phyloP scores from a whole-genome alignment of 2,113 vertebrate species.

The Paradoxurus hermaphroditus region DNA sequence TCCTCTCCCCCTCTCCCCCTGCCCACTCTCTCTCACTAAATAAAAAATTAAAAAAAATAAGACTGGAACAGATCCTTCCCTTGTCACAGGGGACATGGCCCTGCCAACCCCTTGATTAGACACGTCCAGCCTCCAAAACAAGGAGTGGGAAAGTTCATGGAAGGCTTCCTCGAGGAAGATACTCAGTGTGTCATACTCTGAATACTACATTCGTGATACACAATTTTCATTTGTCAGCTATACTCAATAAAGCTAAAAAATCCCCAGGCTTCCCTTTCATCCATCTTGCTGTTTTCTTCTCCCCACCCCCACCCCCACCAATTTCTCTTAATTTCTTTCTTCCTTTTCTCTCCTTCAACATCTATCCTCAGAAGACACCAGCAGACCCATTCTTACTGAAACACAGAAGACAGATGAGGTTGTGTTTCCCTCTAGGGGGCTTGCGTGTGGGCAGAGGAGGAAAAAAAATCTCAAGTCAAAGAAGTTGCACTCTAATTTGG shows the following conservation, averaged over 20 bases:
- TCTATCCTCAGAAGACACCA: not conserved
- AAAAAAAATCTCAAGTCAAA: not conserved
- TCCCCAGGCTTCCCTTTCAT: not conserved
- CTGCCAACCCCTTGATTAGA: not conserved
- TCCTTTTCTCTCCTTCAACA: not conserved
- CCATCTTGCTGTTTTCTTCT: not conserved
- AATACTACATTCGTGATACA: no score
- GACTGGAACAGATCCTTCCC: not conserved
- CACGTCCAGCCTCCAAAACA: not conserved
- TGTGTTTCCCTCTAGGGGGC: not conserved
- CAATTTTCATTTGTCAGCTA: not conserved
- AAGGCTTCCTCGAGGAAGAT: not conserved
- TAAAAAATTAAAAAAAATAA: not conserved
- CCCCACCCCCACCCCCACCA: no score
- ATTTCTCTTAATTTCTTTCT: not conserved
- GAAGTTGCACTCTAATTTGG: not conserved
- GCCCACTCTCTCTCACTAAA: no score
- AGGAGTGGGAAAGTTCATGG: not conserved
- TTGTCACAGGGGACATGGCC: not conserved
- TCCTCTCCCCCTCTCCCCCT: no score
- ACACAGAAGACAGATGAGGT: not conserved
- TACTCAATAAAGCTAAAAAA: not conserved
- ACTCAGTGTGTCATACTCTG: no score
- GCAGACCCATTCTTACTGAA: not conserved
- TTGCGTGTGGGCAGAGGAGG: not conserved